phyloP scores from a whole-genome alignment of 2,888 invertebrate genomes.

The Lepetodrilus schrolli region DNA sequence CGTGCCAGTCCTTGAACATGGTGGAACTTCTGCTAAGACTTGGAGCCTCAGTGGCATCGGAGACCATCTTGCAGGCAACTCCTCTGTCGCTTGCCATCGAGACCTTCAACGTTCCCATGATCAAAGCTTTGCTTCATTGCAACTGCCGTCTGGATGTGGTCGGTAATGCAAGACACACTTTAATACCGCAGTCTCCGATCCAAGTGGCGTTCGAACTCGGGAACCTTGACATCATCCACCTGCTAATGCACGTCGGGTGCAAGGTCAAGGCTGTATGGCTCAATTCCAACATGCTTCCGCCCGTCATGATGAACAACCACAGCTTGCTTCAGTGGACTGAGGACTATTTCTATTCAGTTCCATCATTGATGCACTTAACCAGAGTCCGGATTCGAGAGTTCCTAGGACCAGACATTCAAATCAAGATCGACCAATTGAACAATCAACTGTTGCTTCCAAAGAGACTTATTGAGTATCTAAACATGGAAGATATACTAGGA shows the following conservation, averaged over 20 bases:
- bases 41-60: conserved; percentile 48
- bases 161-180: conserved; percentile 45
- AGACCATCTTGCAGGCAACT: conserved; percentile 49
- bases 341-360: conserved; percentile 42
- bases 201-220: conserved; percentile 56
- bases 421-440: conserved; percentile 38
- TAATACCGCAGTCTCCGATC: conserved; percentile 61
- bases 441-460: conserved; percentile 44
- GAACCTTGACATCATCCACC: conserved; percentile 51
- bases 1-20: conserved; percentile 50
- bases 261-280: conserved; percentile 47
- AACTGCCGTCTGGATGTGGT: conserved; percentile 58
- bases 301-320: conserved; percentile 41
- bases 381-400: conserved; percentile 45
- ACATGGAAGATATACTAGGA: conserved; percentile 48
- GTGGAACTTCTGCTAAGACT: conserved; percentile 49
- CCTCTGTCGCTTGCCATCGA: conserved; percentile 58
- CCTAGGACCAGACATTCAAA: conserved; percentile 38
- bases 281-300: conserved; percentile 37
- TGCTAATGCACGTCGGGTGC: conserved; percentile 58
- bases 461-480: conserved; percentile 45
- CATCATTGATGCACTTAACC: conserved; percentile 50
- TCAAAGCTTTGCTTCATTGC: conserved; percentile 59
- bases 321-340: conserved; percentile 50
- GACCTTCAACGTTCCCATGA: conserved; percentile 48